Base-by-base conservation (phyloP, 1,140 invertebrate species). In the Atta texana region DNA sequence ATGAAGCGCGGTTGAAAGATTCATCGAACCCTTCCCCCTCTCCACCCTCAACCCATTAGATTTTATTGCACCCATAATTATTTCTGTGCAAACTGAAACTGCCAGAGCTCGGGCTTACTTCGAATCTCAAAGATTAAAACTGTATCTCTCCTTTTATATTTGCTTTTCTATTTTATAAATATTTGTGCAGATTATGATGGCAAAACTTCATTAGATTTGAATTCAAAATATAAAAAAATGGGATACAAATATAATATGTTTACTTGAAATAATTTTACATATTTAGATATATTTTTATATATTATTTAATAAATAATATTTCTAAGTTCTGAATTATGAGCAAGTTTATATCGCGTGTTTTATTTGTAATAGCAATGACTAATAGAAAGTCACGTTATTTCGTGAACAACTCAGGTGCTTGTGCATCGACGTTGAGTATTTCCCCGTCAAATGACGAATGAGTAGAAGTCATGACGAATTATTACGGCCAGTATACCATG, bases 391-490 rank as follows among this genome's bases (percentile, higher is more conserved):
- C 68, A 34, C 68, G 80, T 84, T 87, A 64, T 81, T 85, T 87
- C 69, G 59, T 51, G 68, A 85, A 87, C 86, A 6, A 53, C 78
- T 61, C 66, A 31, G 16, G 24, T 39, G 61, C 63, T 64, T 80
- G 82, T 55, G 53, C 88, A 76, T 91, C 89, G 89, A 91, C 63
- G 88, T 71, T 68, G 69, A 90, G 39, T 77, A 82, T 84, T 88
- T 82, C 81, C 74, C 59, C 59, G 71, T 86, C 82, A 74, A 90
- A 91, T 91, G 87, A 91, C 89, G 87, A 90, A 91, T 91, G 90
- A 82, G 77, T 82, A 91, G 84, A 90, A 90, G 90, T 91, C 89
- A 91, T 91, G 89, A 91, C 90, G 90, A 91, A 91, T 91, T 91
- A 91, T 91, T 91, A 78, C 85, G 57, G 82, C 77, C 76, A 87